phyloP scores from a whole-genome alignment of 2,888 invertebrate species.

The Drosophila mulleri region DNA sequence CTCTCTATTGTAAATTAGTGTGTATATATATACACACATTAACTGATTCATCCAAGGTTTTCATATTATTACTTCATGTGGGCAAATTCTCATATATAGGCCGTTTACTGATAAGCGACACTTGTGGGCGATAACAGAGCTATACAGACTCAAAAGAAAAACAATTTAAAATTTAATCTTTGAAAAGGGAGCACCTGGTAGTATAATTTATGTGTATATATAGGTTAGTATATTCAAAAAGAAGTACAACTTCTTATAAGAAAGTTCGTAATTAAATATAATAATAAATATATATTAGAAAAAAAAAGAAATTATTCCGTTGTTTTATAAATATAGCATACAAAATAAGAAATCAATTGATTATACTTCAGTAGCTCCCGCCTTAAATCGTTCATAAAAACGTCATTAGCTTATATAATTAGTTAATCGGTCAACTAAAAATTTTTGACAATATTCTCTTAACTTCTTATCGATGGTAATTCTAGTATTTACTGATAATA shows the following conservation, averaged over 20 bases:
- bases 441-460: neutral
- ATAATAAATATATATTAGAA: neutral
- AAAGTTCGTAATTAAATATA: neutral
- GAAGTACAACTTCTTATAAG: too few relatives aligned
- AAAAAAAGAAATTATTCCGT: too few relatives aligned
- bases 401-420: constrained; percentile 2
- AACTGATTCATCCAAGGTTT: constrained; percentile 9
- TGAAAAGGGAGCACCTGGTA: neutral
- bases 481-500: constrained; percentile 15
- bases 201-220: neutral
- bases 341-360: neutral
- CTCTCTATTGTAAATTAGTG: neutral
- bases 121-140: constrained; percentile 14
- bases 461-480: constrained; percentile 4
- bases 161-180: neutral
- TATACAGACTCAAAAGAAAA: constrained; percentile 5
- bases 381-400: neutral
- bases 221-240: too few relatives aligned
- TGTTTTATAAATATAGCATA: too few relatives aligned
- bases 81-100: neutral
- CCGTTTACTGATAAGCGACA: constrained; percentile 27
- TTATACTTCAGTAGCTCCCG: neutral
- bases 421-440: neutral
- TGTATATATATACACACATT: neutral
- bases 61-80: neutral